Conservation (phyloP, 2,888 invertebrate genomes). For the Capitulum mitella region DNA sequence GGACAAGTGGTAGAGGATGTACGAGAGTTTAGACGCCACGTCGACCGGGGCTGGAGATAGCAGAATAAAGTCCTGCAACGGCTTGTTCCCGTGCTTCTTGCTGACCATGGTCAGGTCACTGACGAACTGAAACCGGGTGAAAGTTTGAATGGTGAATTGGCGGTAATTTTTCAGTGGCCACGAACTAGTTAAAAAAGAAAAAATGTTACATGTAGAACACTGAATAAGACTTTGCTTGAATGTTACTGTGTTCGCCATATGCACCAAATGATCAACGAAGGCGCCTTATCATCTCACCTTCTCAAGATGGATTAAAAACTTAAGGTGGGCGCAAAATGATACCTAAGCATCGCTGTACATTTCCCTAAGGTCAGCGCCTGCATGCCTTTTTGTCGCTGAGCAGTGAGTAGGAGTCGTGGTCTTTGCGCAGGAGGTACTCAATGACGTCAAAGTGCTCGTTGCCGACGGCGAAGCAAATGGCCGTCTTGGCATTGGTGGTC, state of each 20-base stretch:
- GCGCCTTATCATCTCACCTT: no score
- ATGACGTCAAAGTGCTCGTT: slow-evolving; percentile 94
- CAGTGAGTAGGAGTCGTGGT: slow-evolving; percentile 91
- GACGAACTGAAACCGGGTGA: slow-evolving; percentile 58
- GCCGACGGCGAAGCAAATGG: slow-evolving; percentile 96
- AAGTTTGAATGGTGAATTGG: no score
- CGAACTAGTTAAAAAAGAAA: no score
- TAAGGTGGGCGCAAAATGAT: no score
- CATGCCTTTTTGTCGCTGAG: slow-evolving; percentile 96
- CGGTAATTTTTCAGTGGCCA: no score
- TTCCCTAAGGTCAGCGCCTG: no score
- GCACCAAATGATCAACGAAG: no score
- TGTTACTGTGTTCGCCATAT: no score
- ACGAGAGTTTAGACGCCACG: slow-evolving; percentile 94
- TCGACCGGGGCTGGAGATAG: slow-evolving; percentile 99
- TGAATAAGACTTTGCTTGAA: no score
- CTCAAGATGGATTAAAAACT: no score
- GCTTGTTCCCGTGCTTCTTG: slow-evolving; percentile 88
- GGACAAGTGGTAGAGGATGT: slow-evolving; percentile 77
- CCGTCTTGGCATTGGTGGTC: slow-evolving; percentile 91
- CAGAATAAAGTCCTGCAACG: slow-evolving; percentile 93
- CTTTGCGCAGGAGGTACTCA: slow-evolving; percentile 91
- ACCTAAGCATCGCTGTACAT: no score
- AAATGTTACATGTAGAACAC: no score
- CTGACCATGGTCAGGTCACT: slow-evolving; percentile 98